These are phyloP conservation scores for Hymenochirus boettgeri DNA, from an alignment of 2,113 vertebrate genomes.

Conservation along the genomic window DNA sequence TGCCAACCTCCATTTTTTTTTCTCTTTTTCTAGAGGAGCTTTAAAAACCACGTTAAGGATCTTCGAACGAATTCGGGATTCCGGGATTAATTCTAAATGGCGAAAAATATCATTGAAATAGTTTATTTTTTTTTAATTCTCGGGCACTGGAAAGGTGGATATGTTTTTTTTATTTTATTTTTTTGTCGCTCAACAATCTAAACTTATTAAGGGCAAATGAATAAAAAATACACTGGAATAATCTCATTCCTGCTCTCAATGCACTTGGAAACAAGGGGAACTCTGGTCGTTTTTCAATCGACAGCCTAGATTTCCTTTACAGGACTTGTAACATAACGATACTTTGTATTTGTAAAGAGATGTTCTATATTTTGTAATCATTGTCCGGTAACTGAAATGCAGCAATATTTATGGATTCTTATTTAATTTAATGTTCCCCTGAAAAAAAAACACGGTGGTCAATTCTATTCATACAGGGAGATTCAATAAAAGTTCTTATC, in stretches of 20 bases:
- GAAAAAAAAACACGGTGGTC: too few species aligned
- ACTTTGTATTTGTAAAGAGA: slow-evolving; percentile 98
- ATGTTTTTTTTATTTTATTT: slow-evolving; percentile 54
- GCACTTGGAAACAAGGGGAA: slow-evolving; percentile 89
- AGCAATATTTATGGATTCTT: slow-evolving; percentile 93
- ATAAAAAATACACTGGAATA: slow-evolving; percentile 78
- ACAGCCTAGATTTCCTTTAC: slow-evolving; percentile 85
- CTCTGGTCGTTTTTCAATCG: slow-evolving; percentile 84
- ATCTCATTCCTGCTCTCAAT: slow-evolving; percentile 78
- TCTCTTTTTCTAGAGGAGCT: too few species aligned
- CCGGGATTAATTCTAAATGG: too few species aligned
- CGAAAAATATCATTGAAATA: too few species aligned
- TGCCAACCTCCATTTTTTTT: too few species aligned
- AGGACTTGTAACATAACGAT: slow-evolving; percentile 88
- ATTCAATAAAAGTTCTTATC: too few species aligned
- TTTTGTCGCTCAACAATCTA: slow-evolving; percentile 44
- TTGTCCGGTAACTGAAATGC: slow-evolving; percentile 86
- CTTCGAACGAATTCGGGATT: too few species aligned
- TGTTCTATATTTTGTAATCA: slow-evolving; percentile 99
- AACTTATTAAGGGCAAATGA: slow-evolving; percentile 63
- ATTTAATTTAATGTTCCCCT: slow-evolving; percentile 69
- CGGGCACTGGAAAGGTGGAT: too few species aligned
- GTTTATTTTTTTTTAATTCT: too few species aligned
- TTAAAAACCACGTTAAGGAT: too few species aligned
- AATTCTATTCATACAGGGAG: too few species aligned